phyloP scores from a whole-genome alignment of 2,113 vertebrate species.

The Lophura nycthemera region DNA sequence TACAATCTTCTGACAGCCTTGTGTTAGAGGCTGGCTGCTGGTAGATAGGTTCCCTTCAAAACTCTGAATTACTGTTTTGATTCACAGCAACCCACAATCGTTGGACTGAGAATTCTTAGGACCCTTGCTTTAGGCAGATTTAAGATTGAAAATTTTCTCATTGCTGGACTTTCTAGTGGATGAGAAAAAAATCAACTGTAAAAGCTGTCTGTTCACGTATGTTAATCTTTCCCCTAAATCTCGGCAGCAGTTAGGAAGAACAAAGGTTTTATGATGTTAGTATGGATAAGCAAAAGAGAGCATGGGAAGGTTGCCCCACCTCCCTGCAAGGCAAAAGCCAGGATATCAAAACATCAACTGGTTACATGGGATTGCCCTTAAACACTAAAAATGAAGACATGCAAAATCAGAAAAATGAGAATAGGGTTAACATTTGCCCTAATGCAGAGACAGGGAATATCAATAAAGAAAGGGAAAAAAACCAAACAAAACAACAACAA shows the following conservation, averaged over 20 bases:
- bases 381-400: not conserved
- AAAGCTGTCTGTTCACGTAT: not conserved
- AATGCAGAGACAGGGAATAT: not conserved
- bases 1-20: not conserved
- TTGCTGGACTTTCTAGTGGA: not conserved
- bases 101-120: not conserved
- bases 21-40: not conserved
- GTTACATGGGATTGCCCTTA: not conserved
- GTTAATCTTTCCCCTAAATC: not conserved
- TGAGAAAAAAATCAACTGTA: not conserved
- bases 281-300: not conserved
- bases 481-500: no score
- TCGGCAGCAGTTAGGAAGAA: not conserved
- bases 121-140: not conserved
- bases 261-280: not conserved
- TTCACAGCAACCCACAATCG: not conserved
- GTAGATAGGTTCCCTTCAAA: not conserved
- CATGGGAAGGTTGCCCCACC: not conserved
- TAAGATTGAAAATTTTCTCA: not conserved
- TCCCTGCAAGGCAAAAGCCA: not conserved
- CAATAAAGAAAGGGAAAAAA: not conserved
- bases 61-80: not conserved
- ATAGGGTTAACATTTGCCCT: not conserved
- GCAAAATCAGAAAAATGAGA: not conserved
- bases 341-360: not conserved